phyloP scores from a whole-genome alignment of 2,888 invertebrate genomes.

The Cheilosia vulpina region DNA sequence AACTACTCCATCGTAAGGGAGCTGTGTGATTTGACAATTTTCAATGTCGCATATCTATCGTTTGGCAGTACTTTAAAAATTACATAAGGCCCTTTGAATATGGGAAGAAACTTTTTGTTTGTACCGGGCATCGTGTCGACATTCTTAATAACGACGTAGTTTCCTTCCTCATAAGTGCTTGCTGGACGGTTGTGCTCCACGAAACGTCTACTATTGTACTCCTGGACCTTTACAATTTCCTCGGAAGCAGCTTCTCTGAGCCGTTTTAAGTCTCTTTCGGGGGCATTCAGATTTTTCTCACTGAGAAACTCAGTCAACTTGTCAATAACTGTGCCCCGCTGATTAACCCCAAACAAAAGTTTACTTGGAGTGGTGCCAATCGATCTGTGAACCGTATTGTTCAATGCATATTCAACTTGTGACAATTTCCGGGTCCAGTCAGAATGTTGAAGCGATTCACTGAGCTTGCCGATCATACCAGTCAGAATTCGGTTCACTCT shows the following conservation, averaged over 20 bases:
- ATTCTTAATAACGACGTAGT: too few relatives aligned
- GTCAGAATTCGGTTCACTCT: too few relatives aligned
- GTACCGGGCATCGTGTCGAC: slow-evolving; percentile 52
- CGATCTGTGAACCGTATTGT: slow-evolving; percentile 76
- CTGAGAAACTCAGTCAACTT: slow-evolving; percentile 48
- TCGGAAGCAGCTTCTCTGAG: slow-evolving; percentile 24
- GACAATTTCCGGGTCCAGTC: slow-evolving; percentile 41
- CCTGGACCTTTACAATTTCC: slow-evolving; percentile 53
- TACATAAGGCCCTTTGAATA: slow-evolving; percentile 43
- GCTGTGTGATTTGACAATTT: slow-evolving; percentile 76
- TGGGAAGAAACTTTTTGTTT: slow-evolving; percentile 17
- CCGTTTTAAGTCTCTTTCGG: not conserved
- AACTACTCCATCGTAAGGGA: slow-evolving; percentile 61
- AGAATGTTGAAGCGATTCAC: slow-evolving; percentile 24
- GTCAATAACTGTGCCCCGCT: slow-evolving; percentile 76
- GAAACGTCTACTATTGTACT: slow-evolving; percentile 35
- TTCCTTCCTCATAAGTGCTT: slow-evolving; percentile 53
- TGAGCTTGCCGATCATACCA: slow-evolving; percentile 26
- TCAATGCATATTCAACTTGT: slow-evolving; percentile 75
- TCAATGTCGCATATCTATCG: slow-evolving; percentile 77
- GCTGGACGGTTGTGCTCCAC: slow-evolving; percentile 14
- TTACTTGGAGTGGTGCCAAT: slow-evolving; percentile 77
- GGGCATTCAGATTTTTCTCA: not conserved
- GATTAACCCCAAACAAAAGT: slow-evolving; percentile 77
- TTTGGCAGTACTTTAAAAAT: slow-evolving; percentile 75